Base-by-base conservation (phyloP, 1,140 invertebrate species). In the Hycleus phaleratus region DNA sequence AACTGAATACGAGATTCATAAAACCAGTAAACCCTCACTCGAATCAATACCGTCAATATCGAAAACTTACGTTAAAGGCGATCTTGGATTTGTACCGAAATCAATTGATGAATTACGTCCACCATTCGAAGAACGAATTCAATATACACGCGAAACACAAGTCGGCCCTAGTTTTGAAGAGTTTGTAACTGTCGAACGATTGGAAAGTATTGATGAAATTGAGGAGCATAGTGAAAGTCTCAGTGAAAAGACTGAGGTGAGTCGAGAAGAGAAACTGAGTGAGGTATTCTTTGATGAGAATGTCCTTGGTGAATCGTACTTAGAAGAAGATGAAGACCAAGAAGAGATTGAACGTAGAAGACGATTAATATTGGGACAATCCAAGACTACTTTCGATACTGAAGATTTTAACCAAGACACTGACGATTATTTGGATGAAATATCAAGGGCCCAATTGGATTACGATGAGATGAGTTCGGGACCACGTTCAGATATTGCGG, bases 1-100 rank as follows among this genome's bases (percentile, higher is more conserved):
- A 38, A 73, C 79, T 57, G 74, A 77, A 49, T 78, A 79, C 49
- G 80, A 81, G 40, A 80, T 81, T 63, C 74, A 81, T 46, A 63
- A 58, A 51, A 25, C 58, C 26, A 61, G 62, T 24, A 60, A 56
- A 46, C 65, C 65, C 0, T 72, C 71, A 7, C 38, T 69, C 11
- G 64, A 67, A 44, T 68, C 70, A 9, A 56, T 72, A 6, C 44
- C 56, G 5, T 69, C 68, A 6, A 42, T 59, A 5, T 50, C 63
- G 8, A 63, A 58, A 12, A 68, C 62, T 26, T 73, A 73, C 50
- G 47, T 52, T 5, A 59, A 62, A 32, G 71, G 69, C 10, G 71
- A 73, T 61, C 56, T 73, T 7, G 71, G 69, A 26, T 72, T 71
- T 56, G 67, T 70, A n/a, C 71, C 71, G 0, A 66, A 65, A 64